Percentiles rank a stretch among this genome's conserved stretches.
Conservation (phyloP, 1,140 invertebrate species). For the Dreissena rostriformis region DNA sequence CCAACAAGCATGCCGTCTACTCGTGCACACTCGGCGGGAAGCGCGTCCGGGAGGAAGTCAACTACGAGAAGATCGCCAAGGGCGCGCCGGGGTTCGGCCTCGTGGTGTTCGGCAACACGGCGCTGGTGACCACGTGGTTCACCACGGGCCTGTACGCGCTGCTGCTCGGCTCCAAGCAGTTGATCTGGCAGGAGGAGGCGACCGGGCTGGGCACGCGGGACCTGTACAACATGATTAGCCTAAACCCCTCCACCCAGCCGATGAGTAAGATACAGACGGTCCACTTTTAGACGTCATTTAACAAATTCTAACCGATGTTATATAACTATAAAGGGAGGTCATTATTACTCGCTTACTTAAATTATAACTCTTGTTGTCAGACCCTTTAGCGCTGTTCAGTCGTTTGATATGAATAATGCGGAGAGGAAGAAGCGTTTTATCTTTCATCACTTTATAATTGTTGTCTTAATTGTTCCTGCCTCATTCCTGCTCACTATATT, state of each 20-base stretch:
- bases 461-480: too few species aligned
- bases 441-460: too few species aligned
- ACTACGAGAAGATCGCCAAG: conserved; percentile 46
- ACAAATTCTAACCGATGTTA: too few species aligned
- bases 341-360: too few species aligned
- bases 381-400: too few species aligned
- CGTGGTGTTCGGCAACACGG: conserved; percentile 69
- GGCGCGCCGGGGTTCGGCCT: conserved; percentile 66
- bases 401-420: too few species aligned
- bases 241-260: conserved; percentile 63
- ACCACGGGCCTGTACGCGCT: conserved; percentile 62
- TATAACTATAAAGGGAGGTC: too few species aligned
- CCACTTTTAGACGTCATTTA: too few species aligned
- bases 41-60: conserved; percentile 60
- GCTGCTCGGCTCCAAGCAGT: conserved; percentile 56
- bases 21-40: conserved; percentile 69
- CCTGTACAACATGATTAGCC: conserved; percentile 67
- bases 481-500: too few species aligned
- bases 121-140: conserved; percentile 67
- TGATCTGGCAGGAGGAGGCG: conserved; percentile 61
- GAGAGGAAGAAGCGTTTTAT: too few species aligned
- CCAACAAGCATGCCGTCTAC: conserved; percentile 59
- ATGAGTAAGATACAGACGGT: conserved; percentile 56
- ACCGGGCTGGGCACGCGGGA: conserved; percentile 55
- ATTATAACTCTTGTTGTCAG: too few species aligned